Conservation (phyloP, 1,140 invertebrate genomes). For the Trichonephila inaurata region DNA sequence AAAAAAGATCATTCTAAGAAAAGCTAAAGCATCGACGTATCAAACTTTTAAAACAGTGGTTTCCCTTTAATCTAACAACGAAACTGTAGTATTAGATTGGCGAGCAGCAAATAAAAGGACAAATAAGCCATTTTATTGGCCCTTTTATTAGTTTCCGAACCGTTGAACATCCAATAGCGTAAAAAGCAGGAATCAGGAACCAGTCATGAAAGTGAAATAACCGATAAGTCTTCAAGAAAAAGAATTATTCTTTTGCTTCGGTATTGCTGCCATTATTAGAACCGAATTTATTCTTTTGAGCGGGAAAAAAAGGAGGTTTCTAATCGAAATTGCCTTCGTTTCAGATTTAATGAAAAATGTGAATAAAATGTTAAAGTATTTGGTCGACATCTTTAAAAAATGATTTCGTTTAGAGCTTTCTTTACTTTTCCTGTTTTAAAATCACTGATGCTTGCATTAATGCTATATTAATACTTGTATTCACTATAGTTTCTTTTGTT, state of each 20-base stretch:
- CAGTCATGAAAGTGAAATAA: constrained; percentile 33
- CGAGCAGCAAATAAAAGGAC: constrained; percentile 33
- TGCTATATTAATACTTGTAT: too few species aligned
- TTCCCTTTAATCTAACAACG: constrained; percentile 41
- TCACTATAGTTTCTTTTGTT: too few species aligned
- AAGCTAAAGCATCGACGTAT: too few species aligned
- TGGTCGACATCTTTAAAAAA: not conserved
- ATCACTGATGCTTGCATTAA: too few species aligned
- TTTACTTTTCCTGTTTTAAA: too few species aligned
- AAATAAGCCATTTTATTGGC: constrained; percentile 48
- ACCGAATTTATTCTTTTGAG: not conserved
- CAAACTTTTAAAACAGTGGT: not conserved
- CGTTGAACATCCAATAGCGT: constrained; percentile 55
- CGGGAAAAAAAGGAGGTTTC: not conserved
- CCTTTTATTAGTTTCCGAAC: constrained; percentile 63
- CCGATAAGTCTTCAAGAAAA: constrained; percentile 13
- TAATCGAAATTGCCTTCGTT: not conserved
- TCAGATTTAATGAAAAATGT: not conserved
- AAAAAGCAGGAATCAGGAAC: constrained; percentile 21
- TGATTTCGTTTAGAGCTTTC: not conserved
- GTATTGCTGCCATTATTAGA: not conserved
- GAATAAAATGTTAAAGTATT: not conserved
- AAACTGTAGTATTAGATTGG: constrained; percentile 32
- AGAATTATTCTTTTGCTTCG: constrained; percentile 34
- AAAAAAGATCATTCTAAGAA: too few species aligned